Conservation (phyloP, 2,888 invertebrate genomes). For the Epinotia brunnichana region DNA sequence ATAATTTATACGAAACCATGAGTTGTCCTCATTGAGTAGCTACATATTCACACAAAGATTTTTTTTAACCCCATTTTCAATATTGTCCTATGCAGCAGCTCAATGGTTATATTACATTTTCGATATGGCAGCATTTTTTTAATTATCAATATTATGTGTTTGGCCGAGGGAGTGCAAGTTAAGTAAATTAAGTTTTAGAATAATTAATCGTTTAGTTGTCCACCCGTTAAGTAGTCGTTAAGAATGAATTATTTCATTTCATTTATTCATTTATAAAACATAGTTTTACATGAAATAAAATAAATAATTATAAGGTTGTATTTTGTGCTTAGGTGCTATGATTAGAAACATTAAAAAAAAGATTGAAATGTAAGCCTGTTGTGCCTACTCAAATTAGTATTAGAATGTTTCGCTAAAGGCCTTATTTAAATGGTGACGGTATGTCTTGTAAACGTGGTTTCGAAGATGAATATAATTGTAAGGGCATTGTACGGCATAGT, state of each 20-base stretch:
- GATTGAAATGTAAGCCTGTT: background rate
- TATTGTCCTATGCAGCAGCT: constrained; percentile 55
- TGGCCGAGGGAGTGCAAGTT: constrained; percentile 61
- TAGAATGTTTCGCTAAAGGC: background rate
- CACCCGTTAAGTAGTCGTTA: background rate
- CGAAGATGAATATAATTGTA: constrained; percentile 2
- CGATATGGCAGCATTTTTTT: constrained; percentile 15
- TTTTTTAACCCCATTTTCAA: constrained; percentile 27
- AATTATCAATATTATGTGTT: constrained; percentile 44
- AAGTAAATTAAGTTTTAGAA: constrained; percentile 31
- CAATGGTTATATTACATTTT: constrained; percentile 31
- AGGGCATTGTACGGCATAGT: constrained; percentile 19
- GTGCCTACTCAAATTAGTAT: background rate
- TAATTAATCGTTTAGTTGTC: constrained; percentile 4
- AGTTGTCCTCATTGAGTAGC: constrained; percentile 42
- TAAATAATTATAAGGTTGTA: constrained; percentile 33
- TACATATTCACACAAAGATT: constrained; percentile 9
- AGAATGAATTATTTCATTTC: too few relatives aligned
- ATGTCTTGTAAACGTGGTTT: constrained; percentile 6
- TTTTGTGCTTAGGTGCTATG: constrained; percentile 7
- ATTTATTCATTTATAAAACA: too few relatives aligned
- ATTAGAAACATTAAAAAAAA: background rate
- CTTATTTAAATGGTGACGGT: background rate
- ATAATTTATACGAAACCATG: constrained; percentile 12
- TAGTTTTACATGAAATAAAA: too few relatives aligned